Evolutionary conservation across 2,113 vertebrate species (phyloP), one percentile per base, ranked within the genome.

Genomic region (Oryzias celebensis): DNA sequence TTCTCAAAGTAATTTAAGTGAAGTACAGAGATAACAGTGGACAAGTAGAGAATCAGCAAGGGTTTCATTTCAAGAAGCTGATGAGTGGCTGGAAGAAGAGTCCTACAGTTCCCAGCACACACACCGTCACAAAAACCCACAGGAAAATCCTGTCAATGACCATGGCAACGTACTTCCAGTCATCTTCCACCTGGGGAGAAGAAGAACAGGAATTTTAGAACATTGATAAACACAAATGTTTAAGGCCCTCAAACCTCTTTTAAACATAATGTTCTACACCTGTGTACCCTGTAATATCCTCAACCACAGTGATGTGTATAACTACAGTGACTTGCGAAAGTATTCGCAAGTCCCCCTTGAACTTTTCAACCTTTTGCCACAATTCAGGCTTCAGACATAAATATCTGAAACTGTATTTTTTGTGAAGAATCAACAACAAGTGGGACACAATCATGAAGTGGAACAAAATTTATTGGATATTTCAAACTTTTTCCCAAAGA

Each of bases 131-230:
- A 85, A 97, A 97, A 12, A 96, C 90, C 96, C 96, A 98, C 45
- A 98, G 91, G 83, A 98, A 98, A 50, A 98, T 93, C 90, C 96
- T 92, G 87, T 98, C 96, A 58, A 96, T 96, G 80, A 98, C 96
- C 95, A 96, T 95, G 78, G 96, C 96, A 2, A 96, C 88, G 0
- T 97, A 97, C 67, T 97, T 96, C 96, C 96, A 98, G 78, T 96
- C 94, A 26, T 96, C 94, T 87, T 95, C 94, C 65, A 95, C 94
- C 96, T 98, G 87, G 58, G 87, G 36, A 80, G 22, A 62, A 24
- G 17, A 61, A 59, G n/a, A 6, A 24, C 45, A 23, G 83, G 5
- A 45, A 46, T 22, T 46, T 47, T n/a, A n/a, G 13, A 44, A 43
- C 14, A 12, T 23, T 20, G 22, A 52, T 50, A 46, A 57, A 49